Evolutionary conservation across 2,797 vertebrate genomes (phyloP).

Genomic region (Onychomys leucogaster): DNA sequence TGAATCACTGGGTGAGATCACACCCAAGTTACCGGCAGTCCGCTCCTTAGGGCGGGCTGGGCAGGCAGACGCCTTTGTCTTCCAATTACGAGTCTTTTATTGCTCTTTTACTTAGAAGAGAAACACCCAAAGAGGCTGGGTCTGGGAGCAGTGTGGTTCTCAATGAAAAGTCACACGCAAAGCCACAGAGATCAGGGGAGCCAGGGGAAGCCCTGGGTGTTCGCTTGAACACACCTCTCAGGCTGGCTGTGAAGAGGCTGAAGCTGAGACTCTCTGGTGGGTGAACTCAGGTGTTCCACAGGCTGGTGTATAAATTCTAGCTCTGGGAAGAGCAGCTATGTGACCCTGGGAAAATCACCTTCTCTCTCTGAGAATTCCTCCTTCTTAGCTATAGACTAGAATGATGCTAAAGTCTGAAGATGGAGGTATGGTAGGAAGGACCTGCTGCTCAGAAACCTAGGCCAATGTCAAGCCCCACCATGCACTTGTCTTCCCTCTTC

Average conservation of each 20-base stretch:
- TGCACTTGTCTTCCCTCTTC: background rate
- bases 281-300: background rate
- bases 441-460: background rate
- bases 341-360: background rate
- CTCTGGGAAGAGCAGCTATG: background rate
- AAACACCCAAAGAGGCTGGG: slow-evolving; percentile 74
- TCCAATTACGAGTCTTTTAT: slow-evolving; percentile 82
- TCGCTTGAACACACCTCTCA: background rate
- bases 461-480: fast-evolving
- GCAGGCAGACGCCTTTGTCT: slow-evolving; percentile 82
- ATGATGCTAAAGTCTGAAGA: background rate
- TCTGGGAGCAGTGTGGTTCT: slow-evolving; percentile 66
- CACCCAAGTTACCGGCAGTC: slow-evolving; percentile 87
- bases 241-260: background rate
- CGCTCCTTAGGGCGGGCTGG: slow-evolving; percentile 83
- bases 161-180: slow-evolving; percentile 53
- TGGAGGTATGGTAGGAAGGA: background rate
- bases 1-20: slow-evolving; percentile 88
- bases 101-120: slow-evolving; percentile 73
- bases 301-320: background rate
- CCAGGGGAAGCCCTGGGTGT: background rate
- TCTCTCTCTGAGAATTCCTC: background rate
- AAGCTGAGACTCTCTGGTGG: background rate
- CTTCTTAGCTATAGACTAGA: background rate
- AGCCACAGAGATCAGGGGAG: slow-evolving; percentile 39